Conservation (phyloP, 2,888 invertebrate genomes). For the Laspeyria flexula region DNA sequence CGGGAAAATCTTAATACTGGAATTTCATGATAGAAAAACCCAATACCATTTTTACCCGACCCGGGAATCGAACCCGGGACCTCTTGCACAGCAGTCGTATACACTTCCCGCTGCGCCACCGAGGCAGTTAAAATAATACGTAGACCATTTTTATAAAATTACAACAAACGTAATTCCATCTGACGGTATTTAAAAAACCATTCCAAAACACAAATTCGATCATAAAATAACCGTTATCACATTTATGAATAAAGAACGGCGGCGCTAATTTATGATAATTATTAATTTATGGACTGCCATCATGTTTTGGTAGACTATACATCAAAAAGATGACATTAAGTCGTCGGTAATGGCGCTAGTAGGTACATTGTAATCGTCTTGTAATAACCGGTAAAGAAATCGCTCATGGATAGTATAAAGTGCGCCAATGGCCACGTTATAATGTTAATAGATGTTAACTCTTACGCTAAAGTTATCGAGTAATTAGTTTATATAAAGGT, state of each 20-base stretch:
- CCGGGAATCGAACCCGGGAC: too few species aligned
- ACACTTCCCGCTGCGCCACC: too few species aligned
- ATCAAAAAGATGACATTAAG: slow-evolving; percentile 40
- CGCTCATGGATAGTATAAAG: slow-evolving; percentile 41
- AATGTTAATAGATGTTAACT: slow-evolving; percentile 49
- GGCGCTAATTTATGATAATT: slow-evolving; percentile 35
- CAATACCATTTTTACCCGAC: too few species aligned
- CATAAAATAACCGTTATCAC: slow-evolving; percentile 29
- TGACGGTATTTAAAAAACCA: slow-evolving; percentile 13
- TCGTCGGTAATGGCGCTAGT: slow-evolving; percentile 30
- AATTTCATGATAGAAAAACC: too few species aligned
- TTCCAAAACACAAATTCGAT: slow-evolving; percentile 9
- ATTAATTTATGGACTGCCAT: slow-evolving; percentile 35
- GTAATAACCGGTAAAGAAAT: slow-evolving; percentile 44
- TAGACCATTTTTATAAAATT: too few species aligned
- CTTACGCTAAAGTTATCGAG: slow-evolving; percentile 34
- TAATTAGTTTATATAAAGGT: slow-evolving; percentile 34
- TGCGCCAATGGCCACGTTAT: slow-evolving; percentile 42
- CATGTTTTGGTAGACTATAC: slow-evolving; percentile 31
- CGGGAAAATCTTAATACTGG: too few species aligned
- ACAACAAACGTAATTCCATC: too few species aligned
- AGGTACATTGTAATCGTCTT: slow-evolving; percentile 36
- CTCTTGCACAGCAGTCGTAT: too few species aligned
- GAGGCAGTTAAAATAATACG: too few species aligned
- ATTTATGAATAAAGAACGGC: slow-evolving; percentile 22